Base-by-base conservation (phyloP, 2,888 invertebrate species). In the Zeuzera pyrina region DNA sequence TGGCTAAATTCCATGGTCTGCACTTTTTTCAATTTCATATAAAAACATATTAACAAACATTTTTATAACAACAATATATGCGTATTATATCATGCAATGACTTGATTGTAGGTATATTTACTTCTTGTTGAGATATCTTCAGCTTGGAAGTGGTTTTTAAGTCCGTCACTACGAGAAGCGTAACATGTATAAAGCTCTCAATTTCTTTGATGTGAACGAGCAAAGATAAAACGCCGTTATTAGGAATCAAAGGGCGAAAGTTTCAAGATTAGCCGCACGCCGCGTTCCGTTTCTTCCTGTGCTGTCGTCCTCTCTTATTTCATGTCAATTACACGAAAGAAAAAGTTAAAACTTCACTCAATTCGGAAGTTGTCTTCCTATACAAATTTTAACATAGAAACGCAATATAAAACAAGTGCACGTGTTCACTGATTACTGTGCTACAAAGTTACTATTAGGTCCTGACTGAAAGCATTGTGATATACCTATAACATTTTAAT, bases 161-260 rank as follows among this genome's bases (percentile, higher is more conserved):
- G 31, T 11, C 31, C 13, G 22, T 24, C 25, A 11, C 12, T 27
- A 14, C 15, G 10, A 31, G 28, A 25, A 16, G 28, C 7, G 25
- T 25, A 35, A 35, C 27, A 25, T 32, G 24, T 33, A 22, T 21
- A 13, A 12, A 12, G 25, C n/a, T 36, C 33, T 30, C 35, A 34
- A 36, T 38, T 31, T 33, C 46, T 46, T 43, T 46, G 46, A 46
- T 42, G 36, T 42, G 32, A 35, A 29, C 28, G 33, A 38, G 39
- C 33, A 34, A 42, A 41, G 42, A 48, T 39, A 45, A 41, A 43
- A 39, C 43, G 39, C 11, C 38, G 41, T 38, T 42, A 40, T 46
- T 41, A 38, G 36, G 36, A 46, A 43, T 43, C 42, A 45, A 48
- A 46, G 44, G 41, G 38, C 42, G 34, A 42, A 41, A 41, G 36